Evolutionary conservation across 2,797 vertebrate genomes (phyloP).

Genomic region (Pelochelys cantorii): DNA sequence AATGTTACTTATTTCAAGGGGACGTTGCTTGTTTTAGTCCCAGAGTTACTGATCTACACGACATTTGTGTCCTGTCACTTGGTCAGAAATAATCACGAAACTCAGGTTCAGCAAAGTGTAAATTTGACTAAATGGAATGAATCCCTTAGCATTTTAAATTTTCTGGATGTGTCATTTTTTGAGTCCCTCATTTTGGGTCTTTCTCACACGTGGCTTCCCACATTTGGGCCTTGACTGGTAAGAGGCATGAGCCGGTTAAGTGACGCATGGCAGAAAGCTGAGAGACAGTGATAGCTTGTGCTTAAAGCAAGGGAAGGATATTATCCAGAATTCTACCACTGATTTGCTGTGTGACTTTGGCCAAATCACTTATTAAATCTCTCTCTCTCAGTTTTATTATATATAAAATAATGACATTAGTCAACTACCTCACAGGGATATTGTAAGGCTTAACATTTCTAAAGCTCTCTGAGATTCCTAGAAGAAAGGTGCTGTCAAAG

Average conservation of each 20-base stretch:
- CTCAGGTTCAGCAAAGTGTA: not conserved
- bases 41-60: not conserved
- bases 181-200: rapidly evolving
- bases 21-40: not conserved
- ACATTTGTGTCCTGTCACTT: not conserved
- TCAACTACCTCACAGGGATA: not conserved
- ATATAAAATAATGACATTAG: not conserved
- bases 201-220: not conserved
- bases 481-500: not conserved
- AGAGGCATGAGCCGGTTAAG: not conserved
- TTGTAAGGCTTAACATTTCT: not conserved
- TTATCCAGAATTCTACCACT: not conserved
- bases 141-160: not conserved
- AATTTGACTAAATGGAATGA: not conserved
- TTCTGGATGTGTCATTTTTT: not conserved
- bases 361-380: not conserved
- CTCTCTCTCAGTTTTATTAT: rapidly evolving
- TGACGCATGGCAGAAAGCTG: not conserved
- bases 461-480: not conserved
- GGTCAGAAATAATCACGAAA: not conserved
- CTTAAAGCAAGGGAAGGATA: not conserved
- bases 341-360: not conserved
- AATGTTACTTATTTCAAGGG: slow-evolving; percentile 17
- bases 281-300: not conserved
- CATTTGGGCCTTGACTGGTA: not conserved